A percentile compares a stretch with the other conserved stretches of the same genome.
phyloP scores from a whole-genome alignment of 92 coral and sea anemone genomes.

The Paramuricea clavata region DNA sequence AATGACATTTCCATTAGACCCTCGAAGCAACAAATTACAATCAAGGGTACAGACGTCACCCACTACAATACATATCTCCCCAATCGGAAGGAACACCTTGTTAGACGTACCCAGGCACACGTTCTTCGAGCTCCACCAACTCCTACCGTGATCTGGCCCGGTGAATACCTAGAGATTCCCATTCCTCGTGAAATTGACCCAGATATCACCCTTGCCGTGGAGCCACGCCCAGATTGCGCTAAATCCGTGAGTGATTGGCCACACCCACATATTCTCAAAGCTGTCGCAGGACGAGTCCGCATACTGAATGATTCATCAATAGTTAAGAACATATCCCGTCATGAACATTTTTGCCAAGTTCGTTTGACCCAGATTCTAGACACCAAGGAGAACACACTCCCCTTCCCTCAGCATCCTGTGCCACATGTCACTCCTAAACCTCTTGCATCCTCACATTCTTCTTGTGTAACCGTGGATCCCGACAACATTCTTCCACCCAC shows the following conservation, averaged over 20 bases:
- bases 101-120: constrained; percentile 43
- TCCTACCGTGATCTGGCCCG: constrained; percentile 51
- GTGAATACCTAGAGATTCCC: constrained; percentile 32
- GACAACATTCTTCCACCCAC: constrained; percentile 49
- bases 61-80: too few relatives aligned
- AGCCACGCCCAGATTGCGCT: constrained; percentile 59
- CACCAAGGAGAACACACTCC: background rate
- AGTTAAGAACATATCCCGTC: constrained; percentile 57
- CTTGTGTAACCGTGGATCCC: constrained; percentile 57
- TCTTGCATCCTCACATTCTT: constrained; percentile 34
- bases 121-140: constrained; percentile 51
- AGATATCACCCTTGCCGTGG: constrained; percentile 36
- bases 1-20: constrained; percentile 3
- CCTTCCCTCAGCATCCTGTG: constrained; percentile 20
- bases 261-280: constrained; percentile 61
- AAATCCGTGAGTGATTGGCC: constrained; percentile 54
- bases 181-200: constrained; percentile 32
- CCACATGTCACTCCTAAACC: background rate
- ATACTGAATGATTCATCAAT: constrained; percentile 51
- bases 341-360: constrained; percentile 61
- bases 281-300: constrained; percentile 58
- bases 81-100: constrained; percentile 1
- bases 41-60: background rate
- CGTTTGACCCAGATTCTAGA: constrained; percentile 32
- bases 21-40: background rate